Base-by-base conservation (phyloP, 2,797 vertebrate genomes). In the Phyllotis vaccarum region DNA sequence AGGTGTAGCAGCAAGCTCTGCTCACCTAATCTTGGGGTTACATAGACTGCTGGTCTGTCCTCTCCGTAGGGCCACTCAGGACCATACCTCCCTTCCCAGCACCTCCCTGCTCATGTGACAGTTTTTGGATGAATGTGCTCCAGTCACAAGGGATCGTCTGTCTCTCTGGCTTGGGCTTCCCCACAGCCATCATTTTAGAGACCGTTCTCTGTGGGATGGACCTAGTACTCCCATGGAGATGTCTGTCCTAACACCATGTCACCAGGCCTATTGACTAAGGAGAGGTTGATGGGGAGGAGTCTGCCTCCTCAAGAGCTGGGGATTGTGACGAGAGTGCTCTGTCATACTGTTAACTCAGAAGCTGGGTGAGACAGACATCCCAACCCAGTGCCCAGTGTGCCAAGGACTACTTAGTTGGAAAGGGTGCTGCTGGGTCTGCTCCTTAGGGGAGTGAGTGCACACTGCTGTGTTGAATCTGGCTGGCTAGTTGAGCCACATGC, bases 81-180 rank as follows among this genome's bases (percentile, higher is more conserved):
- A 14, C 40, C 17, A 2, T 13, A 52, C 52, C 52, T 60, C 54
- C 21, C n/a, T 58, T 56, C 46, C 81, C 40, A 60, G 13, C 16
- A 0, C 14, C n/a, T 31, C 37, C 9, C 10, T 43, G 74, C 31
- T 64, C 52, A 12, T 0, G 2, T 46, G 85, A 40, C 72, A 56
- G 58, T 60, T 43, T 56, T 34, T n/a, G 37, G 29, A 27, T 76
- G 76, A 5, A 29, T 49, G 87, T 60, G 6, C 49, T 40, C 9
- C 19, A 13, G 22, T 1, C 7, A 37, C 0, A 1, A 58, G 0
- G 43, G 27, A 22, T 56, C 40, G 17, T n/a, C 17, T 29, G 17
- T n/a, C 17, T 29, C 34, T 31, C 1, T 0, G 19, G 37, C 21
- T 0, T 4, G 21, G 14, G 10, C 13, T 52, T 79, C 19, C n/a